These are phyloP conservation scores for Chaetodon auriga DNA, from an alignment of 2,113 vertebrate species.

Conservation along the genomic window DNA sequence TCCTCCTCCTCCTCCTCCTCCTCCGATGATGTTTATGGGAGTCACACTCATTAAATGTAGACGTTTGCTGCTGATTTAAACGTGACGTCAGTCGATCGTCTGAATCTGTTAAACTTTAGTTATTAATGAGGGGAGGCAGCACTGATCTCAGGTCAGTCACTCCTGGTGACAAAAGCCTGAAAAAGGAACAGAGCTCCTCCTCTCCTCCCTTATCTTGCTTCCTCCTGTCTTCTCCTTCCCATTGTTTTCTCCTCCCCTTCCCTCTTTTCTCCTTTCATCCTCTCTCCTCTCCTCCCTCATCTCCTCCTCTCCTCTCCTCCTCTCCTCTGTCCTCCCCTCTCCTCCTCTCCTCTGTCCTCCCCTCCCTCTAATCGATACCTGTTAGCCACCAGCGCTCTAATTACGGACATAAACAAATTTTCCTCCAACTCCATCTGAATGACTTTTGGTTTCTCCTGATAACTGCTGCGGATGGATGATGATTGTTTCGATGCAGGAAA, in stretches of 20 bases:
- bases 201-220: background rate
- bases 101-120: too few relatives aligned
- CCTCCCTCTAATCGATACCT: conserved; percentile 1
- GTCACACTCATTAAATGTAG: too few relatives aligned
- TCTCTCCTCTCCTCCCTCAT: background rate
- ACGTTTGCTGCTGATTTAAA: too few relatives aligned
- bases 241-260: background rate
- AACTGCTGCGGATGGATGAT: conserved; percentile 34
- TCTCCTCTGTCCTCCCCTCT: background rate
- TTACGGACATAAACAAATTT: conserved; percentile 33
- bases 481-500: conserved; percentile 45
- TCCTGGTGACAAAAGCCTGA: too few relatives aligned
- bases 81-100: too few relatives aligned
- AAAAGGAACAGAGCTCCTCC: too few relatives aligned
- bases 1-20: too few relatives aligned
- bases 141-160: too few relatives aligned
- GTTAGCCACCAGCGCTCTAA: conserved; percentile 4
- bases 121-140: too few relatives aligned
- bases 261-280: too few relatives aligned
- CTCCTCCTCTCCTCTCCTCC: background rate
- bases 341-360: background rate
- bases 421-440: conserved; percentile 46
- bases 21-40: too few relatives aligned
- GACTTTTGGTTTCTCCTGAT: conserved; percentile 25
- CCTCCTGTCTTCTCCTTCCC: too few relatives aligned